A percentile compares a stretch with the other conserved stretches of the same genome.
phyloP scores from a whole-genome alignment of 1,140 invertebrate genomes.

The Diploscapter pachys region DNA sequence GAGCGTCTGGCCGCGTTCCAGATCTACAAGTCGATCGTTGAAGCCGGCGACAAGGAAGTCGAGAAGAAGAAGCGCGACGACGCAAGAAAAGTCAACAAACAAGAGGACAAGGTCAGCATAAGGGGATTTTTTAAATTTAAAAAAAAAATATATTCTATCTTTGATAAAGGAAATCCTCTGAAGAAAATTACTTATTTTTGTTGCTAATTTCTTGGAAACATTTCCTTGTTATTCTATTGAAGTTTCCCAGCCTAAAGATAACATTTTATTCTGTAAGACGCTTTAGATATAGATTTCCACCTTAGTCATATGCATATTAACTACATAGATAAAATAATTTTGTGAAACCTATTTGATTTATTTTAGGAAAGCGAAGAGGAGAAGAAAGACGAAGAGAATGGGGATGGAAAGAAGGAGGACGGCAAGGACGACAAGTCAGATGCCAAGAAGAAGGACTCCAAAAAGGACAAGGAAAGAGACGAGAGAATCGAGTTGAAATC shows the following conservation, averaged over 20 bases:
- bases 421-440: conserved; percentile 37
- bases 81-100: conserved; percentile 22
- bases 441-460: conserved; percentile 40
- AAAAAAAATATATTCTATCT: neutral
- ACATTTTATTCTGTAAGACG: neutral
- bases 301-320: neutral
- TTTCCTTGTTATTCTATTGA: neutral
- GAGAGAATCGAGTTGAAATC: conserved; percentile 69
- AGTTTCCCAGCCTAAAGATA: neutral
- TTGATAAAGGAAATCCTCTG: neutral
- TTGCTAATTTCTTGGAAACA: neutral
- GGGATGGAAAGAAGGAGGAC: conserved; percentile 51
- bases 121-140: neutral
- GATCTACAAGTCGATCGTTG: conserved; percentile 75
- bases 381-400: conserved; percentile 26
- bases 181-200: neutral
- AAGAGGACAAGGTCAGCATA: neutral
- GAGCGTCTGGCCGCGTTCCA: conserved; percentile 87
- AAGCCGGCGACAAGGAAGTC: conserved; percentile 33
- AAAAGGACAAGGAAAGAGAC: conserved; percentile 49
- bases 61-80: conserved; percentile 46
- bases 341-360: neutral
- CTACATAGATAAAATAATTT: neutral
- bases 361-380: conserved; percentile 7
- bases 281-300: neutral